Percentiles rank a stretch among this genome's conserved stretches.
Evolutionary conservation across 2,113 vertebrate genomes (phyloP).

Genomic region (Spermophilus dauricus): DNA sequence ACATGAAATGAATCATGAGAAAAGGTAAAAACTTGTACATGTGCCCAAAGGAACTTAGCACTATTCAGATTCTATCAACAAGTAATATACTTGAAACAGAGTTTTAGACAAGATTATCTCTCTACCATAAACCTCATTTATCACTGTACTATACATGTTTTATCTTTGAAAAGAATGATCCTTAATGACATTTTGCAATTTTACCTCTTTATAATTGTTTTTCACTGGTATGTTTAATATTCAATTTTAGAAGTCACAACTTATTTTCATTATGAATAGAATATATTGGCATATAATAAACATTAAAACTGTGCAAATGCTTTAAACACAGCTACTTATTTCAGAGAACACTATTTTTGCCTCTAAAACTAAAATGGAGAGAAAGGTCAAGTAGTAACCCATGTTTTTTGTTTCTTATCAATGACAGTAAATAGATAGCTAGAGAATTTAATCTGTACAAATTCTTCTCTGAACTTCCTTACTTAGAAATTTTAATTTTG

Average conservation of each 20-base stretch:
- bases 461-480: neutral
- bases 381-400: neutral
- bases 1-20: neutral
- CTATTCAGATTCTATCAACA: neutral
- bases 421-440: neutral
- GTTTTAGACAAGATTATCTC: neutral
- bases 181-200: neutral
- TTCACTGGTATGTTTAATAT: neutral
- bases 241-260: neutral
- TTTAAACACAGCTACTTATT: neutral
- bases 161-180: neutral
- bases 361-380: neutral
- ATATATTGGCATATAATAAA: neutral
- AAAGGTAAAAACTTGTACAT: neutral
- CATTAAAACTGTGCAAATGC: neutral
- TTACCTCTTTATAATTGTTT: constrained; percentile 3
- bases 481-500: constrained; percentile 13
- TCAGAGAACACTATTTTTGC: neutral
- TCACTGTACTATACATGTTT: neutral
- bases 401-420: neutral
- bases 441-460: neutral
- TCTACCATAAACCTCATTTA: neutral
- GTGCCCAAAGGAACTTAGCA: neutral
- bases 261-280: neutral
- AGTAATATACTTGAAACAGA: neutral